Conservation (phyloP, 2,113 vertebrate genomes). For the Platysternon megacephalum region DNA sequence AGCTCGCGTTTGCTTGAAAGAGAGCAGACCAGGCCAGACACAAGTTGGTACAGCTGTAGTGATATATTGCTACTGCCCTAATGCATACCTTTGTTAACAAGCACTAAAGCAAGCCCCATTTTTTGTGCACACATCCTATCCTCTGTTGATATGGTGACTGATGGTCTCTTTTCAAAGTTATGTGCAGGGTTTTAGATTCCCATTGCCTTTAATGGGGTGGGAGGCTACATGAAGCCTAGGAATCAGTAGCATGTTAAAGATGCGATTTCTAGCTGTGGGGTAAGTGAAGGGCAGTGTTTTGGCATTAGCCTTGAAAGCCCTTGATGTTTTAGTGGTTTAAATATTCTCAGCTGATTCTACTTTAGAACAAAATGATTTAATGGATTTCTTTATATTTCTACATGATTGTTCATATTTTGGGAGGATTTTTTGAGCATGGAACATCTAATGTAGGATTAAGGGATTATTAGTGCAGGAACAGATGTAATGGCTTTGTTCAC, state of each 20-base stretch:
- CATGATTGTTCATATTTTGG: background rate
- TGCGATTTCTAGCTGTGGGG: background rate
- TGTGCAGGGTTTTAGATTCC: background rate
- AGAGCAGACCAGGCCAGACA: background rate
- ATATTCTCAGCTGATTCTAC: background rate
- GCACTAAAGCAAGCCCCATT: background rate
- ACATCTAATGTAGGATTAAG: constrained; percentile 20
- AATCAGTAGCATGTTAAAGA: background rate
- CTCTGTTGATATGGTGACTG: background rate
- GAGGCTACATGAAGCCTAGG: background rate
- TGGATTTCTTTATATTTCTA: background rate
- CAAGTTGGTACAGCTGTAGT: background rate
- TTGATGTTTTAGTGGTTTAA: constrained; percentile 1
- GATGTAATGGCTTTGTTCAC: constrained; percentile 47
- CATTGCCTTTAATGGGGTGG: background rate
- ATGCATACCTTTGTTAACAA: background rate
- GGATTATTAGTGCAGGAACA: constrained; percentile 24
- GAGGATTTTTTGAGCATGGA: background rate
- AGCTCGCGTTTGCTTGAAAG: background rate
- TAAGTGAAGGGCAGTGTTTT: background rate
- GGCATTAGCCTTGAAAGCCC: background rate
- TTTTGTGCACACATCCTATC: background rate
- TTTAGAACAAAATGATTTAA: background rate
- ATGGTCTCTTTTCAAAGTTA: background rate
- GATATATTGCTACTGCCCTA: background rate